Conservation (phyloP, 1,140 invertebrate genomes). For the Papilio aristodemus region DNA sequence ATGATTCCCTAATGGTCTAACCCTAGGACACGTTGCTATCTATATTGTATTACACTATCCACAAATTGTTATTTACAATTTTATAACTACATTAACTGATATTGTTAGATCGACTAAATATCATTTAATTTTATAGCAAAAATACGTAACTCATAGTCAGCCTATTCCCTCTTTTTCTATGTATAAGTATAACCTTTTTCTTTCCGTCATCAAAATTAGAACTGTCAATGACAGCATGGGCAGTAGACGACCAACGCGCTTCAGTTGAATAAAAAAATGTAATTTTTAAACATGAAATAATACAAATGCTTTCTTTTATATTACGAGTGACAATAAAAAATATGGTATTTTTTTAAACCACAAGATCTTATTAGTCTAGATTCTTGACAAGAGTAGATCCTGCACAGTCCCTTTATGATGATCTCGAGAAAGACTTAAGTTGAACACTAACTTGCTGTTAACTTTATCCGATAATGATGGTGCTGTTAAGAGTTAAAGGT, state of each 20-base stretch:
- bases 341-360: too few species aligned
- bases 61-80: slow-evolving; percentile 45
- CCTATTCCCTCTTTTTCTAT: slow-evolving; percentile 76
- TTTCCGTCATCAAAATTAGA: slow-evolving; percentile 79
- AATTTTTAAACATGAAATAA: neutral
- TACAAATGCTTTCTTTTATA: neutral
- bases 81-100: slow-evolving; percentile 46
- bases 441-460: too few species aligned
- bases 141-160: slow-evolving; percentile 62
- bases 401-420: too few species aligned
- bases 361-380: too few species aligned
- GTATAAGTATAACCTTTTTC: slow-evolving; percentile 79
- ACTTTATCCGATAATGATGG: too few species aligned
- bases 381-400: too few species aligned
- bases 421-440: too few species aligned
- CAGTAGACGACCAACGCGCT: slow-evolving; percentile 33
- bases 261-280: slow-evolving; percentile 5
- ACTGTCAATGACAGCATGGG: slow-evolving; percentile 73
- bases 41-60: slow-evolving; percentile 51
- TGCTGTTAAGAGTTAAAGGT: too few species aligned
- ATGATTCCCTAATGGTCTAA: slow-evolving; percentile 78
- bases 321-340: too few species aligned
- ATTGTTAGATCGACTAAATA: slow-evolving; percentile 44
- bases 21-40: slow-evolving; percentile 74
- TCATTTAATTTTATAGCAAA: slow-evolving; percentile 54